These are phyloP conservation scores for Mormoops blainvillei DNA, from an alignment of 2,113 vertebrate species.

Conservation along the genomic window DNA sequence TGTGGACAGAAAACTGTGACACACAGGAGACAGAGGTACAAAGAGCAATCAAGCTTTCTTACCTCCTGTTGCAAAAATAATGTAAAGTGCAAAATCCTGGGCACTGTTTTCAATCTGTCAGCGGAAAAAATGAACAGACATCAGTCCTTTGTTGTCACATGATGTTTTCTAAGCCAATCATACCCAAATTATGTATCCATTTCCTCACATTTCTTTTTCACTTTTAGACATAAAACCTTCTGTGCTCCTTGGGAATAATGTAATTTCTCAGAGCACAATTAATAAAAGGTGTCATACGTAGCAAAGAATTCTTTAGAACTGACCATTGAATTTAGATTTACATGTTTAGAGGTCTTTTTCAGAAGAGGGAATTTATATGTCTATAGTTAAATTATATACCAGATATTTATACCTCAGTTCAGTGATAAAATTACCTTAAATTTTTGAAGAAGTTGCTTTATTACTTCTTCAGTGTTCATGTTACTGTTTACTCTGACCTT, in stretches of 20 bases:
- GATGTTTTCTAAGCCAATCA: background rate
- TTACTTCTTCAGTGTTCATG: constrained; percentile 91
- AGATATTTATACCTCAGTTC: background rate
- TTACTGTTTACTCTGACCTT: constrained; percentile 89
- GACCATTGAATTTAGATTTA: background rate
- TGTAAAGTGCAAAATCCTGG: constrained; percentile 91
- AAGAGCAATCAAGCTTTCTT: constrained; percentile 34
- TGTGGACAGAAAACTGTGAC: background rate
- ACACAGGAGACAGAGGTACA: background rate
- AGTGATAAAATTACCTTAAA: constrained; percentile 87
- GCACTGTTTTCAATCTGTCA: constrained; percentile 92
- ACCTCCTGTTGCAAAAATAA: constrained; percentile 93
- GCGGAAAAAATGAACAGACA: constrained; percentile 13
- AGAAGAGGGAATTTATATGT: background rate
- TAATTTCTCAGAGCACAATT: background rate
- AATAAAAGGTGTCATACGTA: background rate
- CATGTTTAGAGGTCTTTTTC: background rate
- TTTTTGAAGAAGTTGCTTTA: constrained; percentile 90
- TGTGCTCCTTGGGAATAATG: background rate
- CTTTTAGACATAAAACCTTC: background rate
- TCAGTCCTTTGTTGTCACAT: background rate
- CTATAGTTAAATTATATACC: background rate
- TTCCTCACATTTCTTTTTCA: background rate
- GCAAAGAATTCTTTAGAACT: background rate
- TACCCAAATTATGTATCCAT: background rate